These are phyloP conservation scores for Hyperoplus immaculatus DNA, from an alignment of 2,797 vertebrate genomes.

Conservation along the genomic window DNA sequence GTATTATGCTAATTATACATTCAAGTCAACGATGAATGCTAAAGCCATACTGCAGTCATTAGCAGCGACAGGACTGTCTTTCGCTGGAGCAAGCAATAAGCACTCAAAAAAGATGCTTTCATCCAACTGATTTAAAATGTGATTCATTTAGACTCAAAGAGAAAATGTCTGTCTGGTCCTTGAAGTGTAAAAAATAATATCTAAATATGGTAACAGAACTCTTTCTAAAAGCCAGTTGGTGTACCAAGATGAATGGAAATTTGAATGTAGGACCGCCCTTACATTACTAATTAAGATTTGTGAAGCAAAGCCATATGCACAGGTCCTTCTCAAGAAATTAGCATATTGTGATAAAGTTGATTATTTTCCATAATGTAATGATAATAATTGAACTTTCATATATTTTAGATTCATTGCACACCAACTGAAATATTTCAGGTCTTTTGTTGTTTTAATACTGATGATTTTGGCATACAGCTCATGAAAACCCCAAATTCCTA, in stretches of 20 bases:
- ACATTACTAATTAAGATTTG: slow-evolving; percentile 24
- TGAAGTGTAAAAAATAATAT: slow-evolving; percentile 65
- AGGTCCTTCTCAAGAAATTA: too few species aligned
- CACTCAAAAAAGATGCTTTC: slow-evolving; percentile 82
- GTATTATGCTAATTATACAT: slow-evolving; percentile 85
- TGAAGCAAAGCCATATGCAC: slow-evolving; percentile 14
- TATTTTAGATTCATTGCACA: too few species aligned
- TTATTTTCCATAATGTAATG: too few species aligned
- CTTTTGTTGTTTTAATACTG: too few species aligned
- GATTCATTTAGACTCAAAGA: slow-evolving; percentile 67
- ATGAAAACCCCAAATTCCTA: too few species aligned
- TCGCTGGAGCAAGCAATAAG: slow-evolving; percentile 77
- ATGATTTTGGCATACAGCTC: too few species aligned
- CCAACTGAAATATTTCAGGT: too few species aligned
- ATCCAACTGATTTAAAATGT: slow-evolving; percentile 78
- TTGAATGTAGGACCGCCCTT: slow-evolving; percentile 23
- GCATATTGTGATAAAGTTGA: too few species aligned
- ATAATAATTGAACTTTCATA: too few species aligned
- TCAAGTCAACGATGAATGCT: slow-evolving; percentile 79
- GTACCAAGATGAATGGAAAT: slow-evolving; percentile 13
- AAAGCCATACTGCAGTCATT: slow-evolving; percentile 73
- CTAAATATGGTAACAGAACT: slow-evolving; percentile 37
- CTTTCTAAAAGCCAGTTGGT: slow-evolving; percentile 41
- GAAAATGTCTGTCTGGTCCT: slow-evolving; percentile 59
- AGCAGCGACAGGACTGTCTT: slow-evolving; percentile 69